These are phyloP conservation scores for Hydractinia symbiolongicarpus DNA, from an alignment of 30 jellyfish, hydroid and myxozoan genomes.

Conservation along the genomic window DNA sequence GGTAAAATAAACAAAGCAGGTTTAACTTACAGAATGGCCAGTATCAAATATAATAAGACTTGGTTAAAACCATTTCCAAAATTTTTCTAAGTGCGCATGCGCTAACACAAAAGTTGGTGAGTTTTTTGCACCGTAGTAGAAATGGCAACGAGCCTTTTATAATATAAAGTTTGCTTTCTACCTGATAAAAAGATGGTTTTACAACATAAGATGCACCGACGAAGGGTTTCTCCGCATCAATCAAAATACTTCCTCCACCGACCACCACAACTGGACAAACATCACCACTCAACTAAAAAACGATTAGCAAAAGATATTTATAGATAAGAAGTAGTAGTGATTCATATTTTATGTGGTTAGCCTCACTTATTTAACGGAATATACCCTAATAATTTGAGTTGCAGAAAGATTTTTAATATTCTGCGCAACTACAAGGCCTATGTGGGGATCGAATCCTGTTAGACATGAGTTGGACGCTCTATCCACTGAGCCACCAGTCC, in stretches of 20 bases:
- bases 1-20: too few species aligned
- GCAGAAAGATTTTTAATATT: too few species aligned
- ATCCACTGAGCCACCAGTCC: too few species aligned
- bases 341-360: background rate
- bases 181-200: slow-evolving; percentile 55
- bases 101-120: background rate
- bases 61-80: too few species aligned
- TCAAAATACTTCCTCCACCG: slow-evolving; percentile 64
- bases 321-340: background rate
- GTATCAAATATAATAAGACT: too few species aligned
- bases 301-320: background rate
- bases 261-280: slow-evolving; percentile 47
- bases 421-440: too few species aligned
- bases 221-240: slow-evolving; percentile 20
- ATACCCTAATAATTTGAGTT: too few species aligned
- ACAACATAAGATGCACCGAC: slow-evolving; percentile 37
- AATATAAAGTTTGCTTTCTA: background rate
- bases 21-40: too few species aligned
- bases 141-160: background rate
- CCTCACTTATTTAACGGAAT: too few species aligned
- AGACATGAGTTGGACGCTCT: too few species aligned
- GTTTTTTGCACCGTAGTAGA: background rate
- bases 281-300: slow-evolving; percentile 31
- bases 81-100: too few species aligned
- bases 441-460: too few species aligned